These are phyloP conservation scores for Glaucopsyche alexis DNA, from an alignment of 2,888 invertebrate genomes.

Conservation along the genomic window DNA sequence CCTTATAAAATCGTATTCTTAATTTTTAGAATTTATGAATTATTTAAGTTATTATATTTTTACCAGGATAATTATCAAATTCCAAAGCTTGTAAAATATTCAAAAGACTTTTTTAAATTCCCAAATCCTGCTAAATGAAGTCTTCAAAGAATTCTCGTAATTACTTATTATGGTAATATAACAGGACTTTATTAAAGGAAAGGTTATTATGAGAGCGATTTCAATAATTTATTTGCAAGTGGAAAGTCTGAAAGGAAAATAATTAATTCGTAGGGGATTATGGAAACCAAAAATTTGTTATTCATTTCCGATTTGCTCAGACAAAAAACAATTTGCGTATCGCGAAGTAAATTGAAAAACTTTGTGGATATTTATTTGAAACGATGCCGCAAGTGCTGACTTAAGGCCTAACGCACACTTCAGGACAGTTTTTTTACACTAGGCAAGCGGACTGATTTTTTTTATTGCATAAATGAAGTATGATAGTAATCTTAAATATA, in stretches of 20 bases:
- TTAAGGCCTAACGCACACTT: constrained; percentile 19
- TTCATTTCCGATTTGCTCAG: constrained; percentile 74
- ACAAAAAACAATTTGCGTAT: constrained; percentile 76
- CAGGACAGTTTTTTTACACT: background rate
- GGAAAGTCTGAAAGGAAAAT: constrained; percentile 42
- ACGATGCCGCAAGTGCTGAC: constrained; percentile 50
- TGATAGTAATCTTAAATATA: too few relatives aligned
- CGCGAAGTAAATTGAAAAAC: constrained; percentile 76
- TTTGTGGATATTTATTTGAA: constrained; percentile 76
- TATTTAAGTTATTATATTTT: background rate
- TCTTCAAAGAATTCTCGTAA: constrained; percentile 23
- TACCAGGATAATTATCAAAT: background rate
- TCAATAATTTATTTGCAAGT: constrained; percentile 35
- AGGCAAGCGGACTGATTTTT: too few relatives aligned
- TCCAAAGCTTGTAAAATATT: background rate
- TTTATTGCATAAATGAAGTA: too few relatives aligned
- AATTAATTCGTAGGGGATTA: constrained; percentile 65
- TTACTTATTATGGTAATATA: constrained; percentile 27
- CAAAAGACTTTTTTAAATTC: background rate
- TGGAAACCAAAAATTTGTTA: constrained; percentile 67
- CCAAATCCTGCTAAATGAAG: background rate
- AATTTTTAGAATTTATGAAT: too few relatives aligned
- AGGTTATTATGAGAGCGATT: constrained; percentile 36
- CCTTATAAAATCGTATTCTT: too few relatives aligned
- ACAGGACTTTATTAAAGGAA: constrained; percentile 30